Conservation (phyloP, 1,140 invertebrate species). For the Dreissena rostriformis region DNA sequence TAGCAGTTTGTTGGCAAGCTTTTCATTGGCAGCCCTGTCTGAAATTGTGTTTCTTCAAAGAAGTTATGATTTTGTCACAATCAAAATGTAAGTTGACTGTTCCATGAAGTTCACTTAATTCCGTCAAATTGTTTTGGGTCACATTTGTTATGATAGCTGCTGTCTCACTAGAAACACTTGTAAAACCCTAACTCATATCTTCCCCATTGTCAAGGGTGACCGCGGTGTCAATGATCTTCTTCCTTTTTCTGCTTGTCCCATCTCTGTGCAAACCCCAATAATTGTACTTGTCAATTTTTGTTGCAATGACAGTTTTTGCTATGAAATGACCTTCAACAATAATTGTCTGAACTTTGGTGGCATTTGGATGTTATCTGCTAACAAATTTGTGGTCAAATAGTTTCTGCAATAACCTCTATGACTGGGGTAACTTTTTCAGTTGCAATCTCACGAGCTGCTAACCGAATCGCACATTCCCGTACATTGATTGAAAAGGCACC, state of each 20-base stretch:
- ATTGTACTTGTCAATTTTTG: neutral
- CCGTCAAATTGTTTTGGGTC: neutral
- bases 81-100: neutral
- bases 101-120: neutral
- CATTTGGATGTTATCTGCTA: constrained; percentile 1
- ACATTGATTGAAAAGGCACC: too few relatives aligned
- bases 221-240: neutral
- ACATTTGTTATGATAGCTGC: too few relatives aligned
- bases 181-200: neutral
- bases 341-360: constrained; percentile 12
- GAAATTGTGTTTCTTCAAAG: neutral
- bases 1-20: constrained; percentile 3
- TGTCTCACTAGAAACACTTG: neutral
- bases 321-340: constrained; percentile 35
- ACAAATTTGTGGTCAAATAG: neutral
- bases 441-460: too few relatives aligned
- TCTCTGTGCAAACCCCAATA: neutral
- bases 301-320: constrained; percentile 10
- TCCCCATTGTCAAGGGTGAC: neutral
- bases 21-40: too few relatives aligned
- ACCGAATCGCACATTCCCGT: too few relatives aligned
- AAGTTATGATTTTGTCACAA: neutral
- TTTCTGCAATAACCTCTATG: neutral
- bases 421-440: neutral
- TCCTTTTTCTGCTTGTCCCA: constrained; percentile 23